phyloP scores from a whole-genome alignment of 1,140 invertebrate genomes.

The Thaumatotibia leucotreta region DNA sequence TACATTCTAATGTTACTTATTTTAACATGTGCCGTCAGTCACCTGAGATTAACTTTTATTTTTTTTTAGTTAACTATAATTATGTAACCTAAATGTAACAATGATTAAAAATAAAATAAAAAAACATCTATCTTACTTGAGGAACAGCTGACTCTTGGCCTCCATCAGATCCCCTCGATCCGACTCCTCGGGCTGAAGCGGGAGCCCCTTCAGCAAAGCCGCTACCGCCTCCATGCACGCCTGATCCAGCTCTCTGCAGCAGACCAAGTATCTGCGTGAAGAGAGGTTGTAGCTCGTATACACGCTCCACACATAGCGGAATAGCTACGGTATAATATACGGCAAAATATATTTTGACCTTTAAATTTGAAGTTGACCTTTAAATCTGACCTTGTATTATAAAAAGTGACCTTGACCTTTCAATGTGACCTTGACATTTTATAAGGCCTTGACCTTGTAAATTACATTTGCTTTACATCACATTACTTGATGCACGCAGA shows the following conservation, averaged over 20 bases:
- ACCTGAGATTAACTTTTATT: no score
- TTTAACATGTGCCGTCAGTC: no score
- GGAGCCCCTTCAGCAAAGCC: conserved; percentile 91
- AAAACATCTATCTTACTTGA: no score
- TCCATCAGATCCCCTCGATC: conserved; percentile 98
- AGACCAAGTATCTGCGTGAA: conserved; percentile 35
- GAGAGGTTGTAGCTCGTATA: background rate
- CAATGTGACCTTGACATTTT: background rate
- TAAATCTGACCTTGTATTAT: background rate
- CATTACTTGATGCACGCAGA: no score
- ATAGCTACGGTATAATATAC: background rate
- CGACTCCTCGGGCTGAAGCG: conserved; percentile 97
- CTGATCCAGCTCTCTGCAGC: conserved; percentile 91
- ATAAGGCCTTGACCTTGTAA: no score
- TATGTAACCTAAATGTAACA: no score
- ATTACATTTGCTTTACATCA: no score
- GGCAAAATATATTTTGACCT: no score
- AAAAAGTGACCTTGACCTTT: background rate
- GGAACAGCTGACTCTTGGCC: conserved; percentile 97
- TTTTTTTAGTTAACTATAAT: no score
- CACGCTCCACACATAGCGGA: background rate
- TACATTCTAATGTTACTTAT: no score
- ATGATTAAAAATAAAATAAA: no score
- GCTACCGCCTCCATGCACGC: conserved; percentile 99
- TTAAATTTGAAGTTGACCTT: no score